Conservation (phyloP, 2,113 vertebrate species). For the Macquaria ambigua region DNA sequence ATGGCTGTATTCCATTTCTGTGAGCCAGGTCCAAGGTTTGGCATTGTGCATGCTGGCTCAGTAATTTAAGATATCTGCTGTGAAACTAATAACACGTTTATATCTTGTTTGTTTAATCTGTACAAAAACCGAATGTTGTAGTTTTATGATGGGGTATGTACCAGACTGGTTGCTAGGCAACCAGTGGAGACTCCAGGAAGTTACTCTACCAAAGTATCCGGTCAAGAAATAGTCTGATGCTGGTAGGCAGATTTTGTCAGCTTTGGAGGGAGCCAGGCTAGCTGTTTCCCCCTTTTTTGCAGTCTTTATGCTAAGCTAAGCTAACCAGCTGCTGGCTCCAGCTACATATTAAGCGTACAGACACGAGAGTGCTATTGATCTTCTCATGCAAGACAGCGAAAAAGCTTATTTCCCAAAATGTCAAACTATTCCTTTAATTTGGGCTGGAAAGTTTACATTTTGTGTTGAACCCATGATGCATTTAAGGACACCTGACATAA, state of each 20-base stretch:
- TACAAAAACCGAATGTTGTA: no score
- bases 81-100: no score
- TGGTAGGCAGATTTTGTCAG: neutral
- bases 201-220: no score
- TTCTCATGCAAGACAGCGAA: neutral
- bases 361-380: neutral
- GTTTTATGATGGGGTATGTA: no score
- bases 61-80: no score
- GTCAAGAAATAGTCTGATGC: no score
- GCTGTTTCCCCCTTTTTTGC: no score
- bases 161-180: no score
- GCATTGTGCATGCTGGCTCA: neutral
- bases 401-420: neutral
- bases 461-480: neutral
- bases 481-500: slow-evolving; percentile 12
- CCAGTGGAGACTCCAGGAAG: no score
- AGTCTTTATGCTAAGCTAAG: neutral
- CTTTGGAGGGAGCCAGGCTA: neutral
- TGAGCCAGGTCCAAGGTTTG: neutral
- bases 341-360: neutral
- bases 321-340: neutral
- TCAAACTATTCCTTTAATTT: slow-evolving; percentile 4
- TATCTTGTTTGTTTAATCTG: no score
- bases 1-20: neutral
- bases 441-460: neutral